Evolutionary conservation across 2,888 invertebrate species (phyloP).

Genomic region (Phaedon cochleariae): DNA sequence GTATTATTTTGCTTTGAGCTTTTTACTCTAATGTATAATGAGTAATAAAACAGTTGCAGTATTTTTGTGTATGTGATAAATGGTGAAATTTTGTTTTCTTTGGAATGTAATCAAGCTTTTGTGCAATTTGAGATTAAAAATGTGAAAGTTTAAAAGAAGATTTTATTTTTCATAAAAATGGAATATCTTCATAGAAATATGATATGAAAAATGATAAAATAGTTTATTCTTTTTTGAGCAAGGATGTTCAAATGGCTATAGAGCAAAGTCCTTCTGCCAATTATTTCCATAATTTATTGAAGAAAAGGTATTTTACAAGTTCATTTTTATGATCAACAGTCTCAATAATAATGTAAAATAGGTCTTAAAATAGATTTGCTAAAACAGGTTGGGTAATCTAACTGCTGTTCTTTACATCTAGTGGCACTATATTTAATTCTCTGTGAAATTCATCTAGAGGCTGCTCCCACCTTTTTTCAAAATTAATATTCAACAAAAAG

Average conservation of each 20-base stretch:
- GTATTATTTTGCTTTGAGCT: slow-evolving; percentile 36
- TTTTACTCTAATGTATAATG: slow-evolving; percentile 20
- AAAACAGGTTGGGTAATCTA: no score
- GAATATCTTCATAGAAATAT: no score
- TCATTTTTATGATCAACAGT: no score
- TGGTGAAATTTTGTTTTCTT: slow-evolving; percentile 17
- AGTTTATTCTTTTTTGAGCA: no score
- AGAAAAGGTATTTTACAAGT: no score
- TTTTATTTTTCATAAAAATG: neutral
- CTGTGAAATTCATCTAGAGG: slow-evolving; percentile 79
- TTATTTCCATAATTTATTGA: no score
- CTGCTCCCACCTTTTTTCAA: slow-evolving; percentile 94
- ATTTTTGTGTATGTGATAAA: slow-evolving; percentile 36
- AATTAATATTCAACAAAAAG: slow-evolving; percentile 88
- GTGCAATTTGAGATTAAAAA: slow-evolving; percentile 43
- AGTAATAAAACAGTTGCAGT: no score
- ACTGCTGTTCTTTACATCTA: slow-evolving; percentile 52
- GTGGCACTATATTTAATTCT: slow-evolving; percentile 79
- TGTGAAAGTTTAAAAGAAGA: neutral
- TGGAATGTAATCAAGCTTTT: slow-evolving; percentile 37
- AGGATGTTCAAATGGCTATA: no score
- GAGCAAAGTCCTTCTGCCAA: no score
- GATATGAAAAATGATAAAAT: no score
- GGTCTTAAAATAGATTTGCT: no score
- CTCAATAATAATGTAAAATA: no score